phyloP scores from a whole-genome alignment of 2,888 invertebrate genomes.

The Eupithecia abbreviata region DNA sequence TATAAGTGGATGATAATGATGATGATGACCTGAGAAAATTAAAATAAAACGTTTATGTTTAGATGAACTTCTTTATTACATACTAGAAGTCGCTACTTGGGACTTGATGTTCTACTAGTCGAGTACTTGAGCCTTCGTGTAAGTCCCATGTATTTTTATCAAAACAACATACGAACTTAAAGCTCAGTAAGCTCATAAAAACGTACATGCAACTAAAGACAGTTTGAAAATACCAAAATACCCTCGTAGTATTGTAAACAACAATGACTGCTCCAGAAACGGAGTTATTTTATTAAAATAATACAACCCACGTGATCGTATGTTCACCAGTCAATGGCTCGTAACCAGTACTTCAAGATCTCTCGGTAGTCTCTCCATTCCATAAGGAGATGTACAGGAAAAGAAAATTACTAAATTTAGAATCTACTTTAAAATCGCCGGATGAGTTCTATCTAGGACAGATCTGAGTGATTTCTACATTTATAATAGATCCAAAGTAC shows the following conservation, averaged over 20 bases:
- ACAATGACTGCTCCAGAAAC: slow-evolving; percentile 51
- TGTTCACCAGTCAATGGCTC: slow-evolving; percentile 66
- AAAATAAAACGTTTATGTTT: background rate
- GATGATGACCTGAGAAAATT: background rate
- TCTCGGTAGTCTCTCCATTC: background rate
- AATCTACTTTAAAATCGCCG: background rate
- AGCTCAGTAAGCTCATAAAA: slow-evolving; percentile 25
- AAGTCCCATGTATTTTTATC: background rate
- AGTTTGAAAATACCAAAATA: slow-evolving; percentile 38
- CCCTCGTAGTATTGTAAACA: slow-evolving; percentile 41
- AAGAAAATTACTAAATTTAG: background rate
- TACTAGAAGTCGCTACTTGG: background rate
- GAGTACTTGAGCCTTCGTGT: background rate
- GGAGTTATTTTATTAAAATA: slow-evolving; percentile 62
- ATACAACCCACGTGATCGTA: slow-evolving; percentile 67
- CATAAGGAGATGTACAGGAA: background rate
- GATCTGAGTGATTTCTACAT: background rate
- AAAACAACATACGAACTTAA: background rate
- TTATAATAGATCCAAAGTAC: too few species aligned
- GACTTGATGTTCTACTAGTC: background rate
- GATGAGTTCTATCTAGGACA: background rate
- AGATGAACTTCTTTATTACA: background rate
- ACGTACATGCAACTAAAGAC: slow-evolving; percentile 42
- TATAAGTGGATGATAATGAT: too few species aligned
- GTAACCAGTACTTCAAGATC: slow-evolving; percentile 37